Percentiles rank a stretch among this genome's conserved stretches.
phyloP scores from a whole-genome alignment of 2,797 vertebrate species.

The Urophycis tenuis region DNA sequence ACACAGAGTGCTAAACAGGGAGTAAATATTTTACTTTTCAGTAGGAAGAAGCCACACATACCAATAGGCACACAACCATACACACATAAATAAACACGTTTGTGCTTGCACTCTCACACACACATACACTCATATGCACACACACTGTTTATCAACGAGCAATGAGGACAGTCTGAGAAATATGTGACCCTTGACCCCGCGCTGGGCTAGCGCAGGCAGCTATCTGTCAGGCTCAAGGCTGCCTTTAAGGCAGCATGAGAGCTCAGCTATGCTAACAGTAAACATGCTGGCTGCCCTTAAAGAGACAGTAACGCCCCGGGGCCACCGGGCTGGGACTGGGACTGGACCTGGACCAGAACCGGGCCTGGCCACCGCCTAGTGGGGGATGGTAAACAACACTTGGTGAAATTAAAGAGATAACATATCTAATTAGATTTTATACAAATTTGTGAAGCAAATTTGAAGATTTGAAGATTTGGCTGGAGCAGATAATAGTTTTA shows the following conservation, averaged over 20 bases:
- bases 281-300: constrained; percentile 41
- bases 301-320: constrained; percentile 4
- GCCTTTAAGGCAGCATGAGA: constrained; percentile 44
- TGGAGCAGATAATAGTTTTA: too few species aligned
- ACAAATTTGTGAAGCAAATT: too few species aligned
- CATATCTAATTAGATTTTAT: too few species aligned
- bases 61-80: background rate
- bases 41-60: background rate
- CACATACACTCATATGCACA: constrained; percentile 28
- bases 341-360: too few species aligned
- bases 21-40: constrained; percentile 1
- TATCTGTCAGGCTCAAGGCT: constrained; percentile 47
- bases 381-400: too few species aligned
- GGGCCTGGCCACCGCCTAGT: too few species aligned
- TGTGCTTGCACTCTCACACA: background rate
- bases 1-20: constrained; percentile 27
- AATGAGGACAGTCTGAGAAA: constrained; percentile 54
- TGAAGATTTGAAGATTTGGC: too few species aligned
- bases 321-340: too few species aligned
- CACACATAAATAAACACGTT: background rate
- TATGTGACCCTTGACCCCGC: constrained; percentile 42
- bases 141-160: constrained; percentile 52
- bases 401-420: too few species aligned
- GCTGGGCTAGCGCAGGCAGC: constrained; percentile 31
- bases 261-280: constrained; percentile 37